phyloP scores from a whole-genome alignment of 2,888 invertebrate genomes.

The Archips xylosteana region DNA sequence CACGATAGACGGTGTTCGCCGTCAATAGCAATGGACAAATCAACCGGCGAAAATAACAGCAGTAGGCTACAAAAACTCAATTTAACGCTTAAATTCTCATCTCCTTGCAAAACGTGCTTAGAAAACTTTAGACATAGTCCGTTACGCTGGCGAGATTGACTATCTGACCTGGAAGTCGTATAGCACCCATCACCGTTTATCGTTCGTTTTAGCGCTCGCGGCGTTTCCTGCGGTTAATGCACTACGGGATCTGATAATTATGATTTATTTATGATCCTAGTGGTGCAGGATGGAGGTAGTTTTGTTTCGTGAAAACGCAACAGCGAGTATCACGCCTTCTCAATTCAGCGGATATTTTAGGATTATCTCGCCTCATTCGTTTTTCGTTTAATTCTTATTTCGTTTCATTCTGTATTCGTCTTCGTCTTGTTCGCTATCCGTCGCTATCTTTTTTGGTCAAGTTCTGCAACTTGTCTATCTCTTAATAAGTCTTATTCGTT shows the following conservation, averaged over 20 bases:
- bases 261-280: constrained; percentile 20
- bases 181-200: constrained; percentile 30
- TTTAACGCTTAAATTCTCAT: constrained; percentile 17
- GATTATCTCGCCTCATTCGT: too few species aligned
- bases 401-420: too few species aligned
- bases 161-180: constrained; percentile 36
- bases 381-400: too few species aligned
- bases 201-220: not conserved
- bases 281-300: not conserved
- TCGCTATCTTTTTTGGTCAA: too few species aligned
- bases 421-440: too few species aligned
- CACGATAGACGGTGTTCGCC: too few species aligned
- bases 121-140: constrained; percentile 11
- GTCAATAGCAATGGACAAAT: not conserved
- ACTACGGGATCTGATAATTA: constrained; percentile 32
- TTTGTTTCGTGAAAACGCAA: not conserved
- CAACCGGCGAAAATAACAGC: not conserved
- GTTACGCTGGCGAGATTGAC: constrained; percentile 30
- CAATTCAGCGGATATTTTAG: not conserved
- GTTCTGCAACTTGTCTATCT: too few species aligned
- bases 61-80: not conserved
- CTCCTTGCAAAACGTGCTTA: constrained; percentile 6
- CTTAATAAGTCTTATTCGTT: too few species aligned
- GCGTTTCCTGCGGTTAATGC: constrained; percentile 22
- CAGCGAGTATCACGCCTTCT: not conserved